Base-by-base conservation (phyloP, 1,140 invertebrate genomes). In the Pseudachorutes palmiensis region DNA sequence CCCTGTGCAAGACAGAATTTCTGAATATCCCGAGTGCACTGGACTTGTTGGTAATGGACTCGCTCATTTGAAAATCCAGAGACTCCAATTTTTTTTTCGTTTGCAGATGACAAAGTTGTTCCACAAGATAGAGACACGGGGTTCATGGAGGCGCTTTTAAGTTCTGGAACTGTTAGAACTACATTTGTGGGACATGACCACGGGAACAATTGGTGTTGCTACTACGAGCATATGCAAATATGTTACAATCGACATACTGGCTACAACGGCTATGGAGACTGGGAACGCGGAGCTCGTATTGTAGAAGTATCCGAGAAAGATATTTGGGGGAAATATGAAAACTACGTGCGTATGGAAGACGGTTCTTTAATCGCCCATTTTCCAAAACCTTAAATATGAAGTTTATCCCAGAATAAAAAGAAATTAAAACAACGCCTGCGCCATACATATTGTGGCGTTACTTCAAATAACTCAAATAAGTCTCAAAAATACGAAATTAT, bases 231-330 rank as follows among this genome's bases (percentile, higher is more conserved):
- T 28, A 2, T 48, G 31, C 22, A 65, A 33, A 59, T 65, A 55
- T 65, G 63, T 48, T 65, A 65, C 26, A 65, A 65, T 33, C 45
- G 63, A 3, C 63, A 65, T 32, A 65, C 45, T 29, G 63, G 63
- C 2, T 65, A 65, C 55, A 48, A 26, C 45, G 45, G 49, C 19
- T 65, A 65, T 24, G 63, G 63, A 14, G 26, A 59, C 19, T 65
- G 63, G 63, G n/a, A n/a, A 32, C 41, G 63, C 16, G 63, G 63
- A 2, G 41, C 63, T 14, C 14, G 63, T 29, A 48, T 65, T 22
- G 45, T 65, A 2, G 59, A 61, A 16, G 12, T 32, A 29, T 5
- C 9, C 16, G 16, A 29, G 16, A 12, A 16, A 12, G 28, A 29
- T 29, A 2, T 32, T 2, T 61, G 16, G 59, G 29, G 12, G 9